Evolutionary conservation across 2,888 invertebrate genomes (phyloP), one percentile per base, ranked within the genome.

Genomic region (Physocephala rufipes): DNA sequence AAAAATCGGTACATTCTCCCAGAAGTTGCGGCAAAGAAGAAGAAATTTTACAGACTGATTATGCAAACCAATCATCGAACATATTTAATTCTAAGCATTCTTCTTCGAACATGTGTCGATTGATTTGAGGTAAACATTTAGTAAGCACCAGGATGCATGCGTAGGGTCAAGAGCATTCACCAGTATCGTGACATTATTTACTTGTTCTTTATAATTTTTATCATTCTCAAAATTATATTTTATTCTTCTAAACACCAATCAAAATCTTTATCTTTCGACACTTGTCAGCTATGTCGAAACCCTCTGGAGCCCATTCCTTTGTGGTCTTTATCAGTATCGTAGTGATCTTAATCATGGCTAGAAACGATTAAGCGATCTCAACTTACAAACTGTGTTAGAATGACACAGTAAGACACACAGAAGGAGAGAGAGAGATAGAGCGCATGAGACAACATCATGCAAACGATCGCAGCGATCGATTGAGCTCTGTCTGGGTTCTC

Each of bases 331-430:
- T 66, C 66, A 30, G 24, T 49, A 15, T 21, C n/a, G 28, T 21
- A 36, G 24, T 66, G 53, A 43, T 53, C 53, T 53, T 59, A 13
- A 0, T 53, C 9, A 4, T 36, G 36, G 36, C 36, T 36, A n/a
- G 53, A 19, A 30, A n/a, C 65, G 65, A 66, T 66, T 66, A 66
- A 55, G 55, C 66, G 30, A 51, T 66, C 43, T 66, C 66, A 16
- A 12, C 15, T 66, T 66, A 55, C 65, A 26, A 51, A 13, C 36
- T 36, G 36, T 36, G 36, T 36, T 9, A 36, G 36, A 36, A 36
- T 4, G 9, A 9, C 9, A 36, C 36, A 36, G 4, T 7, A 36
- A 36, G 36, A 36, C 5, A n/a, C n/a, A n/a, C n/a, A n/a, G n/a
- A n/a, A n/a, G n/a, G n/a, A n/a, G n/a, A n/a, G n/a, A n/a, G n/a